Base-by-base conservation (phyloP, 2,888 invertebrate genomes). In the Drosophila prolongata region DNA sequence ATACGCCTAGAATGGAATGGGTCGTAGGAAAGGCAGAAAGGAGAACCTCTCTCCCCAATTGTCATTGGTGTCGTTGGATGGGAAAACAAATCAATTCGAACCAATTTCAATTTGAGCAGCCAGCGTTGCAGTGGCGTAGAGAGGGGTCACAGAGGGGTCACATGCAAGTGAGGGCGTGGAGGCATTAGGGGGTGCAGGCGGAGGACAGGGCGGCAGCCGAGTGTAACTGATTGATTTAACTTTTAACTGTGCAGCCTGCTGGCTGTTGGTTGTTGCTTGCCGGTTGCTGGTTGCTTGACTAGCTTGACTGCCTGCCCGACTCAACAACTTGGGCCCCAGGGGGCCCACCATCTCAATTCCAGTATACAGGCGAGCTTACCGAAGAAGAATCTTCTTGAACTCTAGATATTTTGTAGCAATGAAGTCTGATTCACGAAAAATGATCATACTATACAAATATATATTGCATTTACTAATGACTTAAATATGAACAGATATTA, bases 81-180 rank as follows among this genome's bases (percentile, higher is more conserved):
- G 73, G 55, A 68, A 79, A 75, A 73, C 59, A 73, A 82, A 73
- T 78, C 73, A 78, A 78, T 80, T 86, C 62, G 57, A 66, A 71
- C 42, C 53, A 64, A 72, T 75, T 77, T 77, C 52, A 62, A 71
- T 62, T 72, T 70, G 70, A 50, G 61, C 53, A 46, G 66, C 52
- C 52, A 46, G 10, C 24, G 57, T 9, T 69, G 58, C 71, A 52
- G n/a, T 52, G 13, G 43, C 14, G 49, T 1, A 10, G 14, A 40
- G 40, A 8, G 30, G 30, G 30, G 30, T 30, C 30, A 30, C 3
- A 9, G 60, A 2, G 24, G 65, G 53, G 47, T 35, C 50, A 50
- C 42, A 27, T 58, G 50, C 34, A 52, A 13, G 42, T 16, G 14
- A 47, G 43, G 8, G 30, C 10, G 9, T n/a, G 1, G 9, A 6